Percentiles rank a stretch among this genome's conserved stretches.
Conservation (phyloP, 2,888 invertebrate genomes). For the Cordylochernes scorpioides region DNA sequence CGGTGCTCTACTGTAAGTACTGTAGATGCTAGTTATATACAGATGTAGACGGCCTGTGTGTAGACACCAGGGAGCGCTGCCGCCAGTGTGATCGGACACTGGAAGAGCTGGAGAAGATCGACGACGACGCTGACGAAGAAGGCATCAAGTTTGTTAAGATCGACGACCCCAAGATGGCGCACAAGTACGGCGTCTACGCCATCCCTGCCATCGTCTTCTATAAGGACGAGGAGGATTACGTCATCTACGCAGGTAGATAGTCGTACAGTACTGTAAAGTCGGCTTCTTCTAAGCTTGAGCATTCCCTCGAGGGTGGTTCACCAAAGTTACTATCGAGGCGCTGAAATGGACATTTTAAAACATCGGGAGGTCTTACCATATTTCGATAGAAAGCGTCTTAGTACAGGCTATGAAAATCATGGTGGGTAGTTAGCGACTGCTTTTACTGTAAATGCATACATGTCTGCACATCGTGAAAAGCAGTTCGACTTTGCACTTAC, state of each 20-base stretch:
- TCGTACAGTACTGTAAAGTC: no score
- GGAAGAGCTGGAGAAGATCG: constrained; percentile 57
- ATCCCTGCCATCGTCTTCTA: constrained; percentile 70
- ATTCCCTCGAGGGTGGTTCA: no score
- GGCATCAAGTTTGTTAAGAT: constrained; percentile 79
- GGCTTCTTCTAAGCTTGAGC: no score
- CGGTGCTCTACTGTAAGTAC: constrained; percentile 66
- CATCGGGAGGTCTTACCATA: background rate
- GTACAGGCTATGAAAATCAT: no score
- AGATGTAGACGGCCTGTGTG: background rate
- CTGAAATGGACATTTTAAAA: no score
- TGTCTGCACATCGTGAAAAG: no score
- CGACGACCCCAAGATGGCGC: constrained; percentile 59
- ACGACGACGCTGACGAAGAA: constrained; percentile 62
- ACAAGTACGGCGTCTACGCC: constrained; percentile 63
- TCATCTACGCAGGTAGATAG: constrained; percentile 43
- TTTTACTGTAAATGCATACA: no score
- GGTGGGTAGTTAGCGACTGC: no score
- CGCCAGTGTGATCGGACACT: constrained; percentile 56
- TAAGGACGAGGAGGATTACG: constrained; percentile 56
- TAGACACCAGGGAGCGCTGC: constrained; percentile 42
- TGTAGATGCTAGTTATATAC: background rate
- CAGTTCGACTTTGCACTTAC: no score
- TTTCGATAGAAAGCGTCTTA: background rate
- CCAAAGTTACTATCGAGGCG: no score